Conservation (phyloP, 2,113 vertebrate genomes). For the Clarias magur region DNA sequence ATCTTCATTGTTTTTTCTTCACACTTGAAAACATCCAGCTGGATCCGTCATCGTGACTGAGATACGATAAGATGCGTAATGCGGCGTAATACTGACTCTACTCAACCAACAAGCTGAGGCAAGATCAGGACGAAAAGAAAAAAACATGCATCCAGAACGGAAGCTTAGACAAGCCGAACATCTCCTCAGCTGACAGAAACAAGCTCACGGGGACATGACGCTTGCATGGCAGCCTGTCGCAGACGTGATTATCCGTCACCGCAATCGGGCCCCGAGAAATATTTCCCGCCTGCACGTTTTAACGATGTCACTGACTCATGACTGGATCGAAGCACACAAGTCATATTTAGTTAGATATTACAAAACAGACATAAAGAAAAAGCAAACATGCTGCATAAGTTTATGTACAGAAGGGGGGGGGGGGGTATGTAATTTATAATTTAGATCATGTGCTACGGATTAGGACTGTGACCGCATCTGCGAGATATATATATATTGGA, state of each 20-base stretch:
- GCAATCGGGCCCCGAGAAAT: neutral
- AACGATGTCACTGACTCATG: neutral
- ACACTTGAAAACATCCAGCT: slow-evolving; percentile 64
- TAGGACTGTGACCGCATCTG: neutral
- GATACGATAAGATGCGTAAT: slow-evolving; percentile 48
- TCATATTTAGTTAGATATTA: neutral
- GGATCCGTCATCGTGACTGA: slow-evolving; percentile 49
- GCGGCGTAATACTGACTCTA: slow-evolving; percentile 33
- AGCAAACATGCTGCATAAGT: neutral
- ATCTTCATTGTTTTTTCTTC: slow-evolving; percentile 54
- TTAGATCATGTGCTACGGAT: neutral
- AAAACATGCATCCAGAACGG: slow-evolving; percentile 43
- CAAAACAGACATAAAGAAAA: neutral
- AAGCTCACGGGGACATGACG: neutral
- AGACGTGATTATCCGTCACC: neutral
- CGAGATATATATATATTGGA: neutral
- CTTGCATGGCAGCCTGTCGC: neutral
- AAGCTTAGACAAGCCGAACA: slow-evolving; percentile 38
- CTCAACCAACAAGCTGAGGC: slow-evolving; percentile 38
- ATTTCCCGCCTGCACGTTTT: neutral
- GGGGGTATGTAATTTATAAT: neutral
- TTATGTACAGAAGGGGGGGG: neutral
- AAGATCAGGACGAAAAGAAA: neutral
- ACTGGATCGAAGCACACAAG: neutral
- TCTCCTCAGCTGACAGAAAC: slow-evolving; percentile 21